Evolutionary conservation across 2,888 invertebrate genomes (phyloP), one percentile per base, ranked within the genome.

Genomic region (Andrena fulva): DNA sequence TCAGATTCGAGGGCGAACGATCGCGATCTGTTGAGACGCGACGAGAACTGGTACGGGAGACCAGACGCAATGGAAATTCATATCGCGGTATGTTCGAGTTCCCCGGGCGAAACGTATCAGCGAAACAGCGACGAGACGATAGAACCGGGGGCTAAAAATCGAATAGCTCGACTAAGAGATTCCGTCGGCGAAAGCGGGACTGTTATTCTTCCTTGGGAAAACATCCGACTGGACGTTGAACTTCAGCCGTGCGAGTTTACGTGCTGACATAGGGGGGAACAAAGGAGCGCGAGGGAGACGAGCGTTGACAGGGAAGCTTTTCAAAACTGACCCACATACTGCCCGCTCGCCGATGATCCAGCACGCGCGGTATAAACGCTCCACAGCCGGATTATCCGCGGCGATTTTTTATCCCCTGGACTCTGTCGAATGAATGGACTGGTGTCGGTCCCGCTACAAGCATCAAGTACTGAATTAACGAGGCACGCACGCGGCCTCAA

Each of bases 401-500:
- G 71, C 73, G 74, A 83, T 82, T 88, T 88, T 50, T 64, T 35
- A 27, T 7, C 64, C 56, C 63, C 75, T 74, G 79, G 72, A 86
- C 63, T 75, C 77, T 56, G 77, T 52, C 75, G 80, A 82, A 86
- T 81, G 88, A 88, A 88, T 82, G 87, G 76, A 79, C 72, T 75
- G 33, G 77, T 76, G 80, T 85, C 82, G 75, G 62, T 69, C 75
- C 62, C 85, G 74, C 77, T 72, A 84, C 85, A 68, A 85, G 71
- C 83, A 85, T 81, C 81, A 77, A 83, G 82, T 67, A 72, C 74
- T 81, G 83, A 90, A 90, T 90, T 90, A 90, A 90, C 89, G 83
- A 89, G 87, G 80, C 80, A 84, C 79, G 85, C 85, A 83, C 81
- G 81, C 84, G 83, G 82, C 80, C 81, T 68, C 85, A 77, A 81